Conservation (phyloP, 2,888 invertebrate genomes). For the Halictus ligatus region DNA sequence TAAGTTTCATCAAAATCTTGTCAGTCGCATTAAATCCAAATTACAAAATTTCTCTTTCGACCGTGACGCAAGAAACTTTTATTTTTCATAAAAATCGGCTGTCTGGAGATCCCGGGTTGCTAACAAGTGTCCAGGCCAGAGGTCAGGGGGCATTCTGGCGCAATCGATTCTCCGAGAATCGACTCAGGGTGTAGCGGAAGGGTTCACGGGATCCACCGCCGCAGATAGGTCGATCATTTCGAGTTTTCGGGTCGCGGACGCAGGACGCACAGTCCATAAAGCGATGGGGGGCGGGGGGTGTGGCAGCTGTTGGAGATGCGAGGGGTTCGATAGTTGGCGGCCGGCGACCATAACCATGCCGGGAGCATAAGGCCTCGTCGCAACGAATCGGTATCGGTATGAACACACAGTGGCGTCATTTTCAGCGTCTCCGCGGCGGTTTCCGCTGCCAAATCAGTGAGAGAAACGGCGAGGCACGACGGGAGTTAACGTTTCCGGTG, state of each 20-base stretch:
- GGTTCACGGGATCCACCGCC: neutral
- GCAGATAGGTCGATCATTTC: neutral
- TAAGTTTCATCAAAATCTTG: no score
- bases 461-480: conserved; percentile 38
- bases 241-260: neutral
- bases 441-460: conserved; percentile 52
- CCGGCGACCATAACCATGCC: neutral
- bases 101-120: no score
- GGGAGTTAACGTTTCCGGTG: conserved; percentile 51
- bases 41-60: no score
- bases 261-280: neutral
- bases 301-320: neutral
- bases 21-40: no score
- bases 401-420: conserved; percentile 10
- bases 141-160: neutral
- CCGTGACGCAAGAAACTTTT: no score
- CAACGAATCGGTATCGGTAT: conserved; percentile 30
- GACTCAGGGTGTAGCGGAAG: neutral
- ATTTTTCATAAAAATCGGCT: neutral
- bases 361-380: neutral
- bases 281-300: no score
- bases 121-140: neutral
- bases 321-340: neutral
- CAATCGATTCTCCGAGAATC: neutral
- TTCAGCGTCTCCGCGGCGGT: neutral